A percentile compares a stretch with the other conserved stretches of the same genome.
These are phyloP conservation scores for Corythornis vintsioides DNA, from an alignment of 2,113 vertebrate genomes.

Conservation along the genomic window DNA sequence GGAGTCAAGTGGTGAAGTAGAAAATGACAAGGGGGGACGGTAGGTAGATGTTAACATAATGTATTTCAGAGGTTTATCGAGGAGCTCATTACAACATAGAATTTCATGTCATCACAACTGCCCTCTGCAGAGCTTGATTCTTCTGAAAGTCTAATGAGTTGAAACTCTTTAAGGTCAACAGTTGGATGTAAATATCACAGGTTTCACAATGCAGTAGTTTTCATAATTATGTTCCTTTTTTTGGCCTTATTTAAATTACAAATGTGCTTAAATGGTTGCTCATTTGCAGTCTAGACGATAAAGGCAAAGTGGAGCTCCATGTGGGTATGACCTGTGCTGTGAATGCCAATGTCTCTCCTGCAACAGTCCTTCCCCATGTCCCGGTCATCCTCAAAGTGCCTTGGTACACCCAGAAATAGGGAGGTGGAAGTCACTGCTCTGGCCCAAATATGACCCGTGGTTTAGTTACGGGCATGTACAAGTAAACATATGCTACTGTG, in stretches of 20 bases:
- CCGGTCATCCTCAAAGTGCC: not conserved
- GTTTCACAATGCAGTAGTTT: not conserved
- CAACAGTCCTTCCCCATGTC: not conserved
- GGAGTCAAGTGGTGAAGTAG: not conserved
- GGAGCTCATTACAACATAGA: not conserved
- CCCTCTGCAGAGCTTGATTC: not conserved
- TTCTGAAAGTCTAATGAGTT: not conserved
- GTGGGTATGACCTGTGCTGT: not conserved
- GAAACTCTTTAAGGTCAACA: not conserved
- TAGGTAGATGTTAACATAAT: not conserved
- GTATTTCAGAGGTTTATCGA: not conserved
- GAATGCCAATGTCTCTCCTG: not conserved
- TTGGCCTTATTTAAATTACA: constrained; percentile 21
- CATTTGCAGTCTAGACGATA: not conserved
- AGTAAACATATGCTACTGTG: not conserved
- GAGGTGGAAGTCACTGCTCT: not conserved
- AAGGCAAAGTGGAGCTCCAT: not conserved
- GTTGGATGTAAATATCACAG: not conserved
- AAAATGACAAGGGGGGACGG: not conserved
- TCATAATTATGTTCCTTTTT: not conserved
- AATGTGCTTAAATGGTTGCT: not conserved
- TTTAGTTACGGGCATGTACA: not conserved
- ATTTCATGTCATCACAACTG: not conserved
- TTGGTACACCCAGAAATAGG: not conserved
- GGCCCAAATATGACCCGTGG: not conserved